Base-by-base conservation (phyloP, 2,888 invertebrate genomes). In the Meiosimyza decipiens region DNA sequence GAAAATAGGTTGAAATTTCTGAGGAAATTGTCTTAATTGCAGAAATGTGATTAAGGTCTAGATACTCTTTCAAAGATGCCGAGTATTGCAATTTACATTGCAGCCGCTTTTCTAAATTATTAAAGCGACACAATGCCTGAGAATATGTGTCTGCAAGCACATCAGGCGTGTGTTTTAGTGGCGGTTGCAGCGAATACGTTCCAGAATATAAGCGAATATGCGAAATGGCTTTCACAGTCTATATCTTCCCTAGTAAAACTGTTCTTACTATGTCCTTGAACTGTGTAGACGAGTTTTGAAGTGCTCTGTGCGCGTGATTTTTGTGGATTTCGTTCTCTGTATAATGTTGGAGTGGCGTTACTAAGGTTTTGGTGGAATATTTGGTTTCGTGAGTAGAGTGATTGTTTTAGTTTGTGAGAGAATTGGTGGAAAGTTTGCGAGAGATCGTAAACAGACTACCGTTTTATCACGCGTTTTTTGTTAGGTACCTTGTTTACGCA, bases 151-250 rank as follows among this genome's bases (percentile, higher is more conserved):
- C 71, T 11, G 75, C 76, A 18, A 74, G 51, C 13, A 50, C 22
- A 16, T 18, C 57, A 12, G 63, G 2, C 11, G 60, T 55, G 6
- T 13, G 28, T 52, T 65, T 74, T 54, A 62, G 52, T 1, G 76
- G 75, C 47, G 75, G 28, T 2, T 65, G 67, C 50, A 76, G 74
- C 15, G 70, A 54, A 55, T 72, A 77, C 18, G 67, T 60, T 18
- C 75, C 77, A 55, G 71, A 72, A n/a, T 33, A 28, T 11, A 71
- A 51, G 28, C 74, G 67, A 50, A 54, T 54, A 50, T 51, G 62
- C 57, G 60, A 76, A 76, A 22, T 75, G 74, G 15, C 72, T n/a
- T 49, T 77, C 74, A 62, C 75, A 75, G 16, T 65, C 64, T 9
- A 75, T n/a, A 15, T 74, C 68, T 12, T 77, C 77, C 16, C 71